These are phyloP conservation scores for Acholoe squamosa DNA, from an alignment of 2,888 invertebrate species.

Conservation along the genomic window DNA sequence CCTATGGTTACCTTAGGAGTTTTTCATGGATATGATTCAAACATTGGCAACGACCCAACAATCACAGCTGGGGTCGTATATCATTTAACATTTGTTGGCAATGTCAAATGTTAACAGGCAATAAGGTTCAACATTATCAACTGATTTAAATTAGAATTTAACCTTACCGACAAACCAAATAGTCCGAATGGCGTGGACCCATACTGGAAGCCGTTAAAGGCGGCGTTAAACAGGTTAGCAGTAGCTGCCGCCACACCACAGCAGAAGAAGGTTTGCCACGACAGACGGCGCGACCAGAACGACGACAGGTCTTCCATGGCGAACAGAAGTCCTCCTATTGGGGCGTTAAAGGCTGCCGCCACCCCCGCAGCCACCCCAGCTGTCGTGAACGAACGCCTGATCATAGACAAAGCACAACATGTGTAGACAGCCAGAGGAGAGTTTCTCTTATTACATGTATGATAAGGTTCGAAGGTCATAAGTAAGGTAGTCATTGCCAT, in stretches of 20 bases:
- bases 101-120: not conserved
- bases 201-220: slow-evolving; percentile 71
- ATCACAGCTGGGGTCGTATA: too few species aligned
- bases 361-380: slow-evolving; percentile 80
- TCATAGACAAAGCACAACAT: not conserved
- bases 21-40: too few species aligned
- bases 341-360: slow-evolving; percentile 80
- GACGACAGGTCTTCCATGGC: slow-evolving; percentile 82
- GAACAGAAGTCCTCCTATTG: slow-evolving; percentile 81
- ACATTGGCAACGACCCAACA: too few species aligned
- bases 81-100: not conserved
- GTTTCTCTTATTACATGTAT: too few species aligned
- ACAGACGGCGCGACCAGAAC: slow-evolving; percentile 78
- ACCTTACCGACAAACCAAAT: slow-evolving; percentile 67
- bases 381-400: slow-evolving; percentile 73
- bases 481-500: too few species aligned
- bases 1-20: too few species aligned
- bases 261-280: slow-evolving; percentile 81
- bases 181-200: slow-evolving; percentile 70
- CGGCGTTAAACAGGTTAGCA: slow-evolving; percentile 72
- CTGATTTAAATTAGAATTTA: too few species aligned
- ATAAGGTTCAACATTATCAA: not conserved
- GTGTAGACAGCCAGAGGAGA: too few species aligned
- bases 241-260: slow-evolving; percentile 75
- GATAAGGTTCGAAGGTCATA: too few species aligned